These are phyloP conservation scores for Plebejus argus DNA, from an alignment of 2,888 invertebrate genomes.

Conservation along the genomic window DNA sequence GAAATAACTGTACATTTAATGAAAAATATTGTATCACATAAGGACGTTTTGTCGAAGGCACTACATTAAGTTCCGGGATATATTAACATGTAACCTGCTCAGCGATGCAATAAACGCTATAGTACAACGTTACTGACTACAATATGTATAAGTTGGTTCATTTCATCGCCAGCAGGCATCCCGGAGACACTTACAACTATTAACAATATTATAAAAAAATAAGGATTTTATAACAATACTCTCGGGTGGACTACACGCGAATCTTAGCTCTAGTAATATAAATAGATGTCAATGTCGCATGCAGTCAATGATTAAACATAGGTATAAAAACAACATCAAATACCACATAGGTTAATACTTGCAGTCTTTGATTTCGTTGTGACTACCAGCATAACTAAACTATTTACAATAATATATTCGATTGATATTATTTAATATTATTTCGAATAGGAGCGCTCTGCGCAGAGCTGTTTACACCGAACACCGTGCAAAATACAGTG, in stretches of 20 bases:
- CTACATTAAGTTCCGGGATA: conserved; percentile 47
- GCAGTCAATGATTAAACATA: conserved; percentile 70
- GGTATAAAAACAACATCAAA: conserved; percentile 62
- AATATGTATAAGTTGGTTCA: conserved; percentile 22
- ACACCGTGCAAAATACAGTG: conserved; percentile 54
- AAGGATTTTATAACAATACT: conserved; percentile 66
- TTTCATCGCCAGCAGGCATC: conserved; percentile 29
- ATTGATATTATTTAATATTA: conserved; percentile 51
- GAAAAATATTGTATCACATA: conserved; percentile 76
- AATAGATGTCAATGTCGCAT: conserved; percentile 34
- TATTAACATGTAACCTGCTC: conserved; percentile 30
- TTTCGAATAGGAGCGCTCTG: conserved; percentile 70
- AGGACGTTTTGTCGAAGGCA: conserved; percentile 76
- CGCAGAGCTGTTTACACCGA: conserved; percentile 58
- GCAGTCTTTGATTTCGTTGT: conserved; percentile 80
- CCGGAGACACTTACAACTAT: conserved; percentile 49
- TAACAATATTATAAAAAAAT: conserved; percentile 73
- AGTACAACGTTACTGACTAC: conserved; percentile 22
- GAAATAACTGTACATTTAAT: conserved; percentile 76
- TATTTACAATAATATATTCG: conserved; percentile 73
- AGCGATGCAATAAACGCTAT: background rate
- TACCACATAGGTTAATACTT: conserved; percentile 59
- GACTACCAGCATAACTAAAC: conserved; percentile 72
- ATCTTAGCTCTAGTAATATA: conserved; percentile 18
- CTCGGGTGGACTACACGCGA: conserved; percentile 46